These are phyloP conservation scores for Copidosoma floridanum DNA, from an alignment of 1,140 invertebrate species.

Conservation along the genomic window DNA sequence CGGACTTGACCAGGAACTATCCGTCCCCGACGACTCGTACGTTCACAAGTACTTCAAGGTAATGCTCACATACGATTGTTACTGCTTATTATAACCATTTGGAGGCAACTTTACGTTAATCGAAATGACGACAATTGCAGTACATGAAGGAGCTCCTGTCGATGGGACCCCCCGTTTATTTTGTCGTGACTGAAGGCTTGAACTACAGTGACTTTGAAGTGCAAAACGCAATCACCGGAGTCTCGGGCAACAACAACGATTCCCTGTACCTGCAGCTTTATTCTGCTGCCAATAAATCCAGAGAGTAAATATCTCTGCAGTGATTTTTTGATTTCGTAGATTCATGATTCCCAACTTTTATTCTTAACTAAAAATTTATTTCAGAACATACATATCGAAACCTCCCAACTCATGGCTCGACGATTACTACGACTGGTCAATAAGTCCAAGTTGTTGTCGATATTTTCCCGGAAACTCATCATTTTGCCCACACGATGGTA, in stretches of 20 bases:
- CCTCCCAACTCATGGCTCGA: slow-evolving; percentile 92
- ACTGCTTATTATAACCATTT: too few species aligned
- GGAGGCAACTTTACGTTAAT: too few species aligned
- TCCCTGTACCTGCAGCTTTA: slow-evolving; percentile 85
- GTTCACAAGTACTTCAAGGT: slow-evolving; percentile 77
- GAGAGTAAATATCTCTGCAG: not conserved
- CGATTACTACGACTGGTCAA: slow-evolving; percentile 92
- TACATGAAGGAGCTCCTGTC: slow-evolving; percentile 83
- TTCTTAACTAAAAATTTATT: too few species aligned
- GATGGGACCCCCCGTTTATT: slow-evolving; percentile 95
- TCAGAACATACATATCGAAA: slow-evolving; percentile 80
- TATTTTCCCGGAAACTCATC: slow-evolving; percentile 61
- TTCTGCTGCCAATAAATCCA: slow-evolving; percentile 60
- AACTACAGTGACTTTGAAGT: slow-evolving; percentile 70
- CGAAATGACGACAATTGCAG: too few species aligned
- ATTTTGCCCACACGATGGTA: slow-evolving; percentile 68
- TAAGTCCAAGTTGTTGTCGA: slow-evolving; percentile 52
- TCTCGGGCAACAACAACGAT: slow-evolving; percentile 72
- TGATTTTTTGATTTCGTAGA: too few species aligned
- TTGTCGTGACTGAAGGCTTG: slow-evolving; percentile 83
- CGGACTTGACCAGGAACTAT: slow-evolving; percentile 93
- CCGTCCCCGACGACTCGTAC: slow-evolving; percentile 96
- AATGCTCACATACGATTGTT: not conserved
- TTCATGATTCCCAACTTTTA: too few species aligned
- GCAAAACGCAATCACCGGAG: slow-evolving; percentile 89